Evolutionary conservation across 1,140 invertebrate genomes (phyloP), one percentile per base, ranked within the genome.

Genomic region (Batillaria attramentaria): DNA sequence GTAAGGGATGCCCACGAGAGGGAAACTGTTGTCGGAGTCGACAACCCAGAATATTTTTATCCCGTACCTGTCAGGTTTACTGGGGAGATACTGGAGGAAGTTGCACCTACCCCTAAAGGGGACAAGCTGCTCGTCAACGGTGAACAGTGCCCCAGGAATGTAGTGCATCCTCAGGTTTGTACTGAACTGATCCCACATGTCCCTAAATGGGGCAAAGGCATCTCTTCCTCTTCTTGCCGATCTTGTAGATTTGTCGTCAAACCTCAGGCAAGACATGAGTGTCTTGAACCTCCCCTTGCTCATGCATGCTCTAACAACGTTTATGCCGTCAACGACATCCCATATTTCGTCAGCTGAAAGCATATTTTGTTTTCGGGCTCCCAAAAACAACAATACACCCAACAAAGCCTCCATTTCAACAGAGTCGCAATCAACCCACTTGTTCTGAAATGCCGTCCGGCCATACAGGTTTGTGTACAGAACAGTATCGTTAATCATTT

Each of bases 31-130:
- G 18, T 77, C 20, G 42, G 80, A 37, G 72, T 85, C 83, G 78
- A 3, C 72, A 8, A 78, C 24, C 62, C 69, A 68, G 68, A 72
- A 88, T 39, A 88, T 72, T 84, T 92, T 92, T 28, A 92, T 84
- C 82, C 90, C 87, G 89, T 91, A 92, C 80, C 92, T 92, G 54
- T 84, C 85, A 0, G 92, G 92, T 88, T 93, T 92, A 50, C 85
- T 87, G 54, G 91, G 88, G 62, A 93, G 92, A 57, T 89, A 88
- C 73, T 88, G 86, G 18, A 78, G 43, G 78, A 87, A 83, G 66
- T 3, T 28, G 77, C 87, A 89, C 35, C 76, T 62, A 72, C 87
- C 39, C 87, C 72, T 60, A n/a, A n/a, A n/a, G n/a, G n/a, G n/a
- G n/a, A n/a, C n/a, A n/a, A 89, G 78, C 72, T 88, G 87, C 68